Evolutionary conservation across 2,113 vertebrate genomes (phyloP).

Genomic region (Myrmecophaga tridactyla): DNA sequence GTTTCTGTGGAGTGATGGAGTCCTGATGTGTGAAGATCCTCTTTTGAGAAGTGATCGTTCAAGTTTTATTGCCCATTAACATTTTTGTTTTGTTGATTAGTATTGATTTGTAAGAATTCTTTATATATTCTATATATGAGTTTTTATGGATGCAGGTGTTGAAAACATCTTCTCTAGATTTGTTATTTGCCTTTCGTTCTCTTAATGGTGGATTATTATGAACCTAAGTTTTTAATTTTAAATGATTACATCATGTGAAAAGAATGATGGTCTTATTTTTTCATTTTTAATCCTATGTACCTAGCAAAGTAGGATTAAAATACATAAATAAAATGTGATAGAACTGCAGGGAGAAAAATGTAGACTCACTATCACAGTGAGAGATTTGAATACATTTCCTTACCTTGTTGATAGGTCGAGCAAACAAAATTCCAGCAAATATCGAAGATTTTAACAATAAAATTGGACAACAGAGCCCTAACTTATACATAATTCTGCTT

Average conservation of each 20-base stretch:
- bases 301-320: not conserved
- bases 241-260: not conserved
- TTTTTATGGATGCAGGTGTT: not conserved
- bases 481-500: not conserved
- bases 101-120: not conserved
- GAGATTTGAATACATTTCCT: not conserved
- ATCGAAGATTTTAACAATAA: not conserved
- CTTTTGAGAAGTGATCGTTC: not conserved
- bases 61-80: not conserved
- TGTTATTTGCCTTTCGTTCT: not conserved
- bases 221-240: constrained; percentile 17
- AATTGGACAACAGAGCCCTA: not conserved
- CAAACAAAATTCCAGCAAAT: not conserved
- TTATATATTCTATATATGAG: not conserved
- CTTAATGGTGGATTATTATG: constrained; percentile 10
- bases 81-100: not conserved
- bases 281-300: not conserved
- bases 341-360: not conserved
- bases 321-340: not conserved
- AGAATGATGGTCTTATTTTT: constrained; percentile 14
- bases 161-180: not conserved
- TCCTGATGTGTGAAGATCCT: not conserved
- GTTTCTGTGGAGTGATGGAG: too few species aligned
- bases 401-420: not conserved
- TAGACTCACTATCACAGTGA: not conserved